Base-by-base conservation (phyloP, 2,888 invertebrate species). In the Perizoma affinitatum region DNA sequence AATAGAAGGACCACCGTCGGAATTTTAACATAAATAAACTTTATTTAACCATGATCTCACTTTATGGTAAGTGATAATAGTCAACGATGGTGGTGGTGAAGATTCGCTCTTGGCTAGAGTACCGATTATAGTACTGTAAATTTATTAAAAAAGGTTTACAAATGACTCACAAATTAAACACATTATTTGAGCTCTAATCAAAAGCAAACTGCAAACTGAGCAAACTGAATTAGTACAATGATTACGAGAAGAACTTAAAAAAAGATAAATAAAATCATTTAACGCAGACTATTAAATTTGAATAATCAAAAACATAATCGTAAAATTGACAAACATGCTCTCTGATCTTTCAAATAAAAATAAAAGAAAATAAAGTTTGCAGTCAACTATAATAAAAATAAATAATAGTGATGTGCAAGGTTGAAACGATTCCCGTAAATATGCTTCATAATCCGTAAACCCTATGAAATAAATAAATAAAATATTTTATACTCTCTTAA, bases 391-490 rank as follows among this genome's bases (percentile, higher is more conserved):
- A 54, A 68, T 68, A 66, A 69, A 66, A 63, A 56, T 61, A 63
- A 67, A 62, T 65, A 65, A 53, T 66, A 65, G 68, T 67, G 62
- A 70, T 59, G 66, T 62, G 66, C 70, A 67, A 68, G 70, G 70
- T 68, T 65, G 54, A 54, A 52, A 44, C 54, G 57, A 63, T 53
- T 68, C 45, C 61, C 66, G 66, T 65, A 67, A 67, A 67, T 64
- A 68, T 54, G 65, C 63, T 68, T 65, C 61, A 65, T 68, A 64
- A 68, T 65, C 68, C 62, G 58, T 55, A 54, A 49, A 34, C 46
- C 58, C 64, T 70, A 74, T 76, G 74, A 77, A 78, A 78, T 45
- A 43, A 48, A 55, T 72, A 61, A 52, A 61, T 22, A 22, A 22
- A 22, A 22, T 22, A 22, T 22, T 3, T 22, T 22, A 22, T 22